These are phyloP conservation scores for Coregonus ussuriensis DNA, from an alignment of 2,797 vertebrate species.

Conservation along the genomic window DNA sequence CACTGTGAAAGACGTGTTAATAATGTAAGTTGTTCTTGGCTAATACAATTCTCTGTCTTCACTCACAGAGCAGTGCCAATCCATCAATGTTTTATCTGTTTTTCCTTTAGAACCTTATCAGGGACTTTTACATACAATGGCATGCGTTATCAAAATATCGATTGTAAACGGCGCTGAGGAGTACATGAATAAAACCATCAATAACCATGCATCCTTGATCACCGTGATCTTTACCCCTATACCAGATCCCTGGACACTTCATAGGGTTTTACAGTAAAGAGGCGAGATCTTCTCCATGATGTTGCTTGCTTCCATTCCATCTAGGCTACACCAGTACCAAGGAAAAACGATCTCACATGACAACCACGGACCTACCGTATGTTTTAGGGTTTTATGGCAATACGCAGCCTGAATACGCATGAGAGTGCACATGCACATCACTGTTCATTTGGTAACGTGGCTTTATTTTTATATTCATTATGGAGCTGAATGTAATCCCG, in stretches of 20 bases:
- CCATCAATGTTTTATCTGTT: slow-evolving; percentile 1
- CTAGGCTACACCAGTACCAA: neutral
- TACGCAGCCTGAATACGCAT: slow-evolving; percentile 30
- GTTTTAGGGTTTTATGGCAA: neutral
- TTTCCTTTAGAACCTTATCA: slow-evolving; percentile 17
- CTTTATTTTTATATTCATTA: slow-evolving; percentile 48
- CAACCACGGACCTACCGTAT: neutral
- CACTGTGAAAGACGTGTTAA: neutral
- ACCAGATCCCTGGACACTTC: neutral
- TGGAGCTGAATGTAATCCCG: slow-evolving; percentile 48
- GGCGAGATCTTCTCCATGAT: neutral
- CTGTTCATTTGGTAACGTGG: slow-evolving; percentile 19
- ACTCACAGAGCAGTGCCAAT: neutral
- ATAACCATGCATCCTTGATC: neutral
- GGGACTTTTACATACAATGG: slow-evolving; percentile 45
- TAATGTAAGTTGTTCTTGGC: neutral
- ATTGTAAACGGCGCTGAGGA: neutral
- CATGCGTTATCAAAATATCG: slow-evolving; percentile 31
- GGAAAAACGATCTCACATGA: neutral
- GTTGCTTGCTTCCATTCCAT: neutral
- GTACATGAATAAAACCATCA: neutral
- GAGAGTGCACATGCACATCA: slow-evolving; percentile 25
- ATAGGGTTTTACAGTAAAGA: neutral
- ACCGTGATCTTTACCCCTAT: neutral
- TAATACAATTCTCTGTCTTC: neutral